Evolutionary conservation across 2,888 invertebrate genomes (phyloP), one percentile per base, ranked within the genome.

Genomic region (Eremobia ochroleuca): DNA sequence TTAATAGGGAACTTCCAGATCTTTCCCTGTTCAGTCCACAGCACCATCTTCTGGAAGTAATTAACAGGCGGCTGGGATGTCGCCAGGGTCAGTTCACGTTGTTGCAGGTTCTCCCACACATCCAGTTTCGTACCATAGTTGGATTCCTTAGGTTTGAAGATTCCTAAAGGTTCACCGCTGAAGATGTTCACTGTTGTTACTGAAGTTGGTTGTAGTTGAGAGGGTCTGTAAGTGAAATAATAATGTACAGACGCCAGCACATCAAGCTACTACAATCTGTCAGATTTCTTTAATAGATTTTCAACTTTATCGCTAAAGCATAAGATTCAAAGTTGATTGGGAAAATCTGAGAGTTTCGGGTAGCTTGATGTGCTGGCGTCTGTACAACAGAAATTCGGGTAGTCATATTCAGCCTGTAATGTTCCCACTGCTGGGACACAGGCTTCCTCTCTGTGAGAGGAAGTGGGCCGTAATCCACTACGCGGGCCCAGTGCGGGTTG

Each of bases 1-100:
- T 99, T 97, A 82, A 99, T 99, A 2, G 99, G 99, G 93, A 99
- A 99, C 86, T 98, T 98, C 99, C 99, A 99, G 25, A 99, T 94
- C 95, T 99, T 99, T 62, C 99, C 99, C 93, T 99, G 98, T 75
- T 99, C 98, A 0, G 99, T 99, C 99, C 99, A 99, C 72, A 97
- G 93, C 67, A 98, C 98, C 98, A 99, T 98, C 95, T 99, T 99
- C 94, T 99, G 98, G 94, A 99, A 99, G 91, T 98, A 98, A 96
- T 99, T 99, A 15, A 97, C 93, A 0, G 99, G 99, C 0, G 98
- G 98, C 92, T 98, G 98, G 0, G 97, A 97, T 0, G 97, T 96
- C 0, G 97, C 95, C 73, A 98, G 88, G 81, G 97, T 96, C n/a
- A 99, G 90, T 90, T 99, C 98, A 34, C 97, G 97, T 81, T 97